Percentiles rank a stretch among this genome's conserved stretches.
phyloP scores from a whole-genome alignment of 2,888 invertebrate genomes.

The Trichogramma evanescens region DNA sequence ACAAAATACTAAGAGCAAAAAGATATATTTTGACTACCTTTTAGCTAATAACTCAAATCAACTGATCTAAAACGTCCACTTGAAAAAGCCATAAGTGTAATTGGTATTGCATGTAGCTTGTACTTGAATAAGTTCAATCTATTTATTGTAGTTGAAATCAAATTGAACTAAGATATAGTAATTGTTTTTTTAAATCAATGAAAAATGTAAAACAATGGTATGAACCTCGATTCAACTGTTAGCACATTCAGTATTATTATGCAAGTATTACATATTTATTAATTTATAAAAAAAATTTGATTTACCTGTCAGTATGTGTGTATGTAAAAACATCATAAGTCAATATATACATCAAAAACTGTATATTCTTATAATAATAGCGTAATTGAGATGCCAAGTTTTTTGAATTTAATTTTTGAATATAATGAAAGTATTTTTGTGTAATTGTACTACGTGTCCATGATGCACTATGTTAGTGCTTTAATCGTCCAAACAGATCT shows the following conservation, averaged over 20 bases:
- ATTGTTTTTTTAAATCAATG: too few species aligned
- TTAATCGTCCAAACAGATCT: too few species aligned
- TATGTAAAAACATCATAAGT: neutral
- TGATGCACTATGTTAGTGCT: too few species aligned
- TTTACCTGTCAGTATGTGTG: neutral
- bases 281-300: neutral
- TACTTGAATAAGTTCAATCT: neutral
- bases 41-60: constrained; percentile 31
- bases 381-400: neutral
- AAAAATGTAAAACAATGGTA: too few species aligned
- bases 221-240: neutral
- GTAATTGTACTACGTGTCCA: constrained; percentile 12
- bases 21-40: constrained; percentile 47
- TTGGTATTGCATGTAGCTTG: constrained; percentile 1
- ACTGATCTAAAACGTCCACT: constrained; percentile 17
- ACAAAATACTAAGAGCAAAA: constrained; percentile 39
- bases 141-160: too few species aligned
- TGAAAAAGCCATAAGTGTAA: constrained; percentile 7
- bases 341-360: neutral
- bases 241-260: neutral
- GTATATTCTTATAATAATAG: neutral
- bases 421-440: neutral
- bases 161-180: too few species aligned
- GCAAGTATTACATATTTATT: neutral
- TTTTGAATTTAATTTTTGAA: neutral